Base-by-base conservation (phyloP, 2,888 invertebrate species). In the Conops quadrifasciatus region DNA sequence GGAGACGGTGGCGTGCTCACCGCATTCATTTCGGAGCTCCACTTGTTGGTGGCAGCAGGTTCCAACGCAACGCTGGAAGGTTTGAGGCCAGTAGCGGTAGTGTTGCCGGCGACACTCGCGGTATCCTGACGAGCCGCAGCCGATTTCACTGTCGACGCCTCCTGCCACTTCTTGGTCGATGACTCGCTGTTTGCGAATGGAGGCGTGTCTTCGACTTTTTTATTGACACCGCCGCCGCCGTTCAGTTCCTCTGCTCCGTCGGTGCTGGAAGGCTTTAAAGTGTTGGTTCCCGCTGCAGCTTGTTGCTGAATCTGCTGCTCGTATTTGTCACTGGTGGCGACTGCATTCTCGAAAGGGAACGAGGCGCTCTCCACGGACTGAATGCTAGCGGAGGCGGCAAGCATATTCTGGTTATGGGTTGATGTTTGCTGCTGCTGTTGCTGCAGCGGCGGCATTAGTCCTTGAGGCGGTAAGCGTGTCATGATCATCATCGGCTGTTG, bases 21-120 rank as follows among this genome's bases (percentile, higher is more conserved):
- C n/a, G 81, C 78, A 71, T 82, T 82, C 80, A 84, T 80, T 68
- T 84, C 84, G 51, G 78, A 80, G 74, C 80, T 84, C 84, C 84
- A 84, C 56, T 84, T 84, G 72, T 80, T 83, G n/a, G 77, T 77
- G 43, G 73, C 68, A 13, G 73, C 73, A 16, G 72, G 47, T 15
- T 72, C 70, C 0, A 71, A 70, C 11, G 72, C 68, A 0, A 72
- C 72, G 15, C 71, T 66, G 45, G 59, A n/a, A 11, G 43, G 53
- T 51, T 67, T 45, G 15, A 53, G 21, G 49, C 64, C 59, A 47
- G 15, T 47, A n/a, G 28, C 28, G 3, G 67, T 58, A 43, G 11
- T 58, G 73, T 69, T 28, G 71, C 63, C 19, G 71, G 24, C 16
- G 67, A 70, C n/a, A 66, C 65, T 24, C 51, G 53, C 47, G 66